These are phyloP conservation scores for Dolichotis patagonum DNA, from an alignment of 2,113 vertebrate species.

Conservation along the genomic window DNA sequence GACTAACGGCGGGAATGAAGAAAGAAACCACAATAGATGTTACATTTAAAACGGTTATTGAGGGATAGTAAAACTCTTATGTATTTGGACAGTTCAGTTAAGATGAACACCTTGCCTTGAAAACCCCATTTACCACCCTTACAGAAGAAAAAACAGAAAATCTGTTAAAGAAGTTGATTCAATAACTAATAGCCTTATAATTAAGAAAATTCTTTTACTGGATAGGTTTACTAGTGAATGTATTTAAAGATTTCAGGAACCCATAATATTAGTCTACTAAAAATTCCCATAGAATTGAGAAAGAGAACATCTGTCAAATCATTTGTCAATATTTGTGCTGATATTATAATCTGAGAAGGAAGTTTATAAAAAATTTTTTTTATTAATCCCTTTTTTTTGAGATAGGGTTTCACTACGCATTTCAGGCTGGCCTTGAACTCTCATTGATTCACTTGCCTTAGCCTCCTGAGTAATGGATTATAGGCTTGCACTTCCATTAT, in stretches of 20 bases:
- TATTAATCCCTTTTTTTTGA: no score
- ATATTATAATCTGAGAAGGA: background rate
- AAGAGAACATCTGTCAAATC: background rate
- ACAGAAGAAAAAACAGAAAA: background rate
- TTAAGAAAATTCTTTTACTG: background rate
- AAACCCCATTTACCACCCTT: background rate
- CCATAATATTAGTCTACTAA: background rate
- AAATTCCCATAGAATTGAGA: background rate
- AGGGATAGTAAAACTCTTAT: background rate
- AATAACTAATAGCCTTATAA: background rate
- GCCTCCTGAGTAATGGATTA: background rate
- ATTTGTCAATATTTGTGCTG: background rate
- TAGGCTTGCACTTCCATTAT: background rate
- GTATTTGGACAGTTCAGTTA: background rate
- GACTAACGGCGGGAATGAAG: background rate
- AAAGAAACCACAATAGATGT: background rate
- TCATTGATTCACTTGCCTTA: background rate
- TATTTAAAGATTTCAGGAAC: background rate
- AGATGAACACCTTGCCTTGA: background rate
- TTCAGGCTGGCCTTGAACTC: background rate
- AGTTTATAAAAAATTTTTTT: background rate
- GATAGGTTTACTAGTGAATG: background rate
- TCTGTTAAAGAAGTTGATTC: background rate
- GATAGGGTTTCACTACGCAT: background rate
- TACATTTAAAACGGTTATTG: background rate